Evolutionary conservation across 2,888 invertebrate genomes (phyloP).

Genomic region (Drosophila paranaensis): DNA sequence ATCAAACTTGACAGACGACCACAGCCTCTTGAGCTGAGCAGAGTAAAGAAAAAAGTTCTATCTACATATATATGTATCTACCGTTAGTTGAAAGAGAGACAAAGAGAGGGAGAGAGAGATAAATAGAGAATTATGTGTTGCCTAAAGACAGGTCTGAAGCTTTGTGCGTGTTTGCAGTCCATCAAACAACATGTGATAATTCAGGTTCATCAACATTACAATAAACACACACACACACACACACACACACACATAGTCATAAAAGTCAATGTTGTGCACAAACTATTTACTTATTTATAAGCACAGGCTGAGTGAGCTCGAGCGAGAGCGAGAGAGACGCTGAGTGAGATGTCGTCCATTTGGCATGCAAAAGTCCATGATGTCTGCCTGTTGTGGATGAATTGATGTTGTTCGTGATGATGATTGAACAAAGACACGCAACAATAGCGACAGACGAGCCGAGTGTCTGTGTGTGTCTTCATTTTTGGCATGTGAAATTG

Average conservation of each 20-base stretch:
- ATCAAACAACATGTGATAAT: constrained; percentile 78
- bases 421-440: constrained; percentile 77
- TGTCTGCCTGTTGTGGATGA: constrained; percentile 6
- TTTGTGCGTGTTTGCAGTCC: constrained; percentile 75
- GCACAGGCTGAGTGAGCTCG: not conserved
- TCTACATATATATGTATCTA: not conserved
- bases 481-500: constrained; percentile 76
- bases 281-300: constrained; percentile 74
- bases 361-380: constrained; percentile 62
- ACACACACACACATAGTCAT: constrained; percentile 24
- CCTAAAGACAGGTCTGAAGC: constrained; percentile 32
- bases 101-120: not conserved
- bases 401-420: constrained; percentile 53
- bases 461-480: constrained; percentile 51
- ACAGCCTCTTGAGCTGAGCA: constrained; percentile 21
- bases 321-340: constrained; percentile 4
- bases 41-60: not conserved
- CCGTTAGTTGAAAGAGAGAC: not conserved
- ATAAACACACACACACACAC: constrained; percentile 55
- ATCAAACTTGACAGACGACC: constrained; percentile 68
- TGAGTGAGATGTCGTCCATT: constrained; percentile 54
- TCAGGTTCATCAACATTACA: constrained; percentile 79
- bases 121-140: constrained; percentile 14
- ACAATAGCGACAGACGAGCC: constrained; percentile 44
- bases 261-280: constrained; percentile 69